Evolutionary conservation across 92 coral and sea anemone genomes (phyloP).

Genomic region (Virgularia gustaviana): DNA sequence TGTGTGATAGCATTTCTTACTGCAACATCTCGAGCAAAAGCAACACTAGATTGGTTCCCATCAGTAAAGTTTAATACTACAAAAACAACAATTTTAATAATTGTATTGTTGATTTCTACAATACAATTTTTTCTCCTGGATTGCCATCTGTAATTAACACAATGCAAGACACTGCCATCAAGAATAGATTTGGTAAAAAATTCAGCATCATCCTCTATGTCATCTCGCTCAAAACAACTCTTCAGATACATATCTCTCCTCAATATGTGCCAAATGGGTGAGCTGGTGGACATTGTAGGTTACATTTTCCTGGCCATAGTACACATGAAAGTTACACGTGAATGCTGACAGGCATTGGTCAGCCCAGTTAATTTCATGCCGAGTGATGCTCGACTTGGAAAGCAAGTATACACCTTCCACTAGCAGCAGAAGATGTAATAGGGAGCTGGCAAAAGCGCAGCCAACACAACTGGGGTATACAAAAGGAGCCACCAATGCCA

Average conservation of each 20-base stretch:
- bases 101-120: background rate
- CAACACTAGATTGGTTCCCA: background rate
- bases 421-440: conserved; percentile 51
- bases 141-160: background rate
- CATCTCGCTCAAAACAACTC: no score
- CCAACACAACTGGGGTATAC: conserved; percentile 49
- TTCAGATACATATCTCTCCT: no score
- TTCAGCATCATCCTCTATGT: conserved; percentile 10
- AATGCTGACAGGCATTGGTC: conserved; percentile 1
- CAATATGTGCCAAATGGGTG: conserved; percentile 18
- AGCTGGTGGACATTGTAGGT: conserved; percentile 10
- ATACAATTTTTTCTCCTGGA: conserved; percentile 13
- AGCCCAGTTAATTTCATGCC: conserved; percentile 17
- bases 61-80: background rate
- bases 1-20: background rate
- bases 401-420: conserved; percentile 52
- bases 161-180: conserved; percentile 9
- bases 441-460: conserved; percentile 34
- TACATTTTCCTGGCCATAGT: background rate
- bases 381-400: conserved; percentile 47
- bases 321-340: background rate
- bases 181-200: conserved; percentile 10
- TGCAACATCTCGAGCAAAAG: background rate
- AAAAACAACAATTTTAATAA: background rate
- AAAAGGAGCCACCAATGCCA: conserved; percentile 51